phyloP scores from a whole-genome alignment of 2,797 vertebrate species.

The Enteromius argenteus region DNA sequence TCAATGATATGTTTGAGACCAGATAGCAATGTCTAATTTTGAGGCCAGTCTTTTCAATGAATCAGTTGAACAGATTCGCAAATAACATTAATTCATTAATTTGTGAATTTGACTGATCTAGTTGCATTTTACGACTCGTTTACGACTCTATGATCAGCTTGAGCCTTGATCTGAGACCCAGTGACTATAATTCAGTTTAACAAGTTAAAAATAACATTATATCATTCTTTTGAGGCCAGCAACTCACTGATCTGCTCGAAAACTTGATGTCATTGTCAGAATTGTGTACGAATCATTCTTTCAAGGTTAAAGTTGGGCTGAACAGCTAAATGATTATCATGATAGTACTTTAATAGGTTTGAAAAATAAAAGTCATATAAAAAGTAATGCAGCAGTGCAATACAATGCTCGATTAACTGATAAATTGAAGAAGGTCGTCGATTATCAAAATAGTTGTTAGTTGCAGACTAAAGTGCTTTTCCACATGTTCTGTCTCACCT shows the following conservation, averaged over 20 bases:
- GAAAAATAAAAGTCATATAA: not conserved
- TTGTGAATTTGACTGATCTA: not conserved
- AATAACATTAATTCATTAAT: not conserved
- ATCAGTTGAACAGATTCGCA: not conserved
- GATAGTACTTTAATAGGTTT: not conserved
- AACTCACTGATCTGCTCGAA: not conserved
- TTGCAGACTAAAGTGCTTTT: slow-evolving; percentile 35
- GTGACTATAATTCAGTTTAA: too few relatives aligned
- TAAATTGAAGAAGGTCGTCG: not conserved
- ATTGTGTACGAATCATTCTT: not conserved
- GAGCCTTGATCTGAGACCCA: too few relatives aligned
- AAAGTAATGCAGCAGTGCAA: not conserved
- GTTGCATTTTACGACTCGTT: not conserved
- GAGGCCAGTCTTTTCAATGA: not conserved
- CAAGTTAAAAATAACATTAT: too few relatives aligned
- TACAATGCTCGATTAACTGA: not conserved
- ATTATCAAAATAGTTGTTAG: not conserved
- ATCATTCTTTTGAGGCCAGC: not conserved
- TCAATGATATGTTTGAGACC: not conserved
- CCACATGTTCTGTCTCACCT: slow-evolving; percentile 60
- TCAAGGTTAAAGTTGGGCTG: not conserved
- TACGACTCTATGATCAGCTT: too few relatives aligned
- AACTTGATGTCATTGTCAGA: not conserved
- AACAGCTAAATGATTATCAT: not conserved
- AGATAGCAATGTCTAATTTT: not conserved